Evolutionary conservation across 2,113 vertebrate species (phyloP), one percentile per base, ranked within the genome.

Genomic region (Columba livia): DNA sequence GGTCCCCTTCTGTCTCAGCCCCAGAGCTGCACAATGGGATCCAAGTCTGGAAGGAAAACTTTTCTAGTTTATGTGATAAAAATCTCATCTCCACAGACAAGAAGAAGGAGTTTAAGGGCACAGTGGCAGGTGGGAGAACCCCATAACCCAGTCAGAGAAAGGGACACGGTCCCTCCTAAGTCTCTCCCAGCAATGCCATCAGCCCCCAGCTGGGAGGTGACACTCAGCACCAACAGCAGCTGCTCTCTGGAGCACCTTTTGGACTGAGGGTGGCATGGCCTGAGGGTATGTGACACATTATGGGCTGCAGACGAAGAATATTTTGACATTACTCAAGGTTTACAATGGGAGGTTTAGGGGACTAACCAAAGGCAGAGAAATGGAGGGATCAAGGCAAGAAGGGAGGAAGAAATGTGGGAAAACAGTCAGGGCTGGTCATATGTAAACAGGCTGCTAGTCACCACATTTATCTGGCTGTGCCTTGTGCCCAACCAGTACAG

Each of bases 21-120:
- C 38, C 19, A 67, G 83, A 92, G 42, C 23, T 56, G 11, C 47
- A 23, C 28, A 15, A 34, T 56, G 10, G n/a, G n/a, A 85, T 38
- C 36, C 23, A 38, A 75, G 14, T 25, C 38, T 34, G 15, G n/a
- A 25, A 83, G n/a, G 58, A 42, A 47, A 34, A 13, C 4, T 85
- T 92, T 60, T 32, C n/a, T 34, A 50, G 12, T 8, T 65, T 51
- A 6, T 29, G 19, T 66, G 36, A n/a, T 56, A 58, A 91, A 79
- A 58, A 15, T 2, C 15, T 28, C 14, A 53, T 14, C 11, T 75
- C 38, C 28, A 36, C 16, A 72, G 50, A 24, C 58, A 42, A 0
- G 0, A 42, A 0, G 0, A 50, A 80, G 56, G 69, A 54, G 4
- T 16, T 53, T 9, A 10, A 57, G 24, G 17, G 6, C 19, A 47